These are phyloP conservation scores for Euplagia quadripunctaria DNA, from an alignment of 2,888 invertebrate species.

Conservation along the genomic window DNA sequence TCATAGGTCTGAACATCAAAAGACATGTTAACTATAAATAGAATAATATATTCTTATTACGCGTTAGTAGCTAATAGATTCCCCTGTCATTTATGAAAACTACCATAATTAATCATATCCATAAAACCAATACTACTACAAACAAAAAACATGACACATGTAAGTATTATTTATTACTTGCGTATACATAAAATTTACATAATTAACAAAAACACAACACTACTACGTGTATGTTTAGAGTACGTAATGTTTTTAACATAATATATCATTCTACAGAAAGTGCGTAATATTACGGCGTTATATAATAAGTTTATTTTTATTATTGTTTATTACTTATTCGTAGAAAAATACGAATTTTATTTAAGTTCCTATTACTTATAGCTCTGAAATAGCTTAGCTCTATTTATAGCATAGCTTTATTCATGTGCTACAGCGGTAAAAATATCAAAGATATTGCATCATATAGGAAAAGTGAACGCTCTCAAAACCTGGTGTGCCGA, in stretches of 20 bases:
- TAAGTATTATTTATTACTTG: background rate
- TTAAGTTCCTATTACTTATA: background rate
- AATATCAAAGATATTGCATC: slow-evolving; percentile 49
- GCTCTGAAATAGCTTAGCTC: too few relatives aligned
- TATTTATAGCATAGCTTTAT: background rate
- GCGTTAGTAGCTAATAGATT: background rate
- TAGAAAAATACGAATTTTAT: too few relatives aligned
- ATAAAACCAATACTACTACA: background rate
- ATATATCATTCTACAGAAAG: background rate
- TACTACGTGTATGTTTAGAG: background rate
- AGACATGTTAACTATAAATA: background rate
- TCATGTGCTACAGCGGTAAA: slow-evolving; percentile 18
- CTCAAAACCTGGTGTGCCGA: slow-evolving; percentile 45
- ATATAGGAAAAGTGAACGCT: slow-evolving; percentile 56
- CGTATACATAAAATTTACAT: background rate
- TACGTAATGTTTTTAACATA: too few relatives aligned
- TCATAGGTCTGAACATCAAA: background rate
- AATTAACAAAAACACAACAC: background rate
- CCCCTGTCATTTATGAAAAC: background rate
- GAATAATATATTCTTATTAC: background rate
- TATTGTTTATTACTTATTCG: too few relatives aligned
- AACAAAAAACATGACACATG: background rate
- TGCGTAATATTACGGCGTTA: too few relatives aligned
- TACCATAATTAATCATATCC: background rate
- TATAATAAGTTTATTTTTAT: too few relatives aligned